Base-by-base conservation (phyloP, 2,888 invertebrate species). In the Drosophila anomalata region DNA sequence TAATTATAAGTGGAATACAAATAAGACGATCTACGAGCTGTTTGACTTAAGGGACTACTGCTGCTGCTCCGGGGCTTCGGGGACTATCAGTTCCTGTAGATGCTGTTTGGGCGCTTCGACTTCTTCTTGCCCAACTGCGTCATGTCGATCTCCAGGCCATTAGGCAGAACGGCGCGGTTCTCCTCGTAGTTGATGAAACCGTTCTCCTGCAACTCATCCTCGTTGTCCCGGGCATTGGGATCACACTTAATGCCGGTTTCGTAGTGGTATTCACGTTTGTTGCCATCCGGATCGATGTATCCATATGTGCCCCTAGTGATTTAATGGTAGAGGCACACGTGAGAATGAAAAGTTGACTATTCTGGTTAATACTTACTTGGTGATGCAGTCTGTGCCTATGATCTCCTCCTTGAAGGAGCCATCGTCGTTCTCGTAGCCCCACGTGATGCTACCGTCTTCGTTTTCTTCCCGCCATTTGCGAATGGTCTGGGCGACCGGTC, bases 371-470 rank as follows among this genome's bases (percentile, higher is more conserved):
- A 87, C 89, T 88, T 59, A 92, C 92, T 93, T 92, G 24, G 95
- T 95, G 67, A 95, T 91, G 85, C 96, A 96, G 90, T 97, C 96
- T 11, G 94, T 92, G 47, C 97, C 97, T 78, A 96, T 95, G 8
- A 94, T 93, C 92, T 97, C 96, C 90, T 97, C 96, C 89, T 97
- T 97, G 91, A 95, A 97, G 2, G 96, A 95, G 22, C 97, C 97
- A 86, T 97, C 97, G 81, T 96, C 96, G 89, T 97, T 96, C 91
- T 97, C 96, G 88, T 95, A 97, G 52, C 97, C 97, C 97, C 97
- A 97, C 0, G 95, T 95, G 80, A 97, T 97, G 89, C 95, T 96
- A 42, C 96, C 96, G 60, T 92, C 92, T 48, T 91, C 91, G 87
- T 96, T 96, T 90, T 96, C 96, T 46, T 96, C 96, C 55, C 95